Evolutionary conservation across 2,113 vertebrate genomes (phyloP).

Genomic region (Mugil cephalus): DNA sequence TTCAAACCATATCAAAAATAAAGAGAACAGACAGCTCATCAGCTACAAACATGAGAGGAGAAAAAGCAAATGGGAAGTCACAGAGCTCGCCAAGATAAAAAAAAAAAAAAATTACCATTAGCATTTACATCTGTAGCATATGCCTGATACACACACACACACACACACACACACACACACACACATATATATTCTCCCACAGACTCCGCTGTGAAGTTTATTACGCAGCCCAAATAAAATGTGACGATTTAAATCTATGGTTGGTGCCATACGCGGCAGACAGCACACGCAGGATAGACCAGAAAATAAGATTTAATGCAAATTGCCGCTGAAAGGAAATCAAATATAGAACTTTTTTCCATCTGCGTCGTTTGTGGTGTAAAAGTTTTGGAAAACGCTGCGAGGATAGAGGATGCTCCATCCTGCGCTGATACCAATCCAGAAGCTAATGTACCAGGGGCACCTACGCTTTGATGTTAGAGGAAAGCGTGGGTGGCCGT

Average conservation of each 20-base stretch:
- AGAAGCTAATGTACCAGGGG: conserved; percentile 26
- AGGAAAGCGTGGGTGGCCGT: conserved; percentile 34
- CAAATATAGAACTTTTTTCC: conserved; percentile 33
- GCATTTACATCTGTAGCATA: conserved; percentile 19
- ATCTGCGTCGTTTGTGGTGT: conserved; percentile 27
- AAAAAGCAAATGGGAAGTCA: conserved; percentile 24
- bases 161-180: too few relatives aligned
- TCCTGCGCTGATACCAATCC: conserved; percentile 18
- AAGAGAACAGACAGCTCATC: conserved; percentile 33
- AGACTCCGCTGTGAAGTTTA: conserved; percentile 32
- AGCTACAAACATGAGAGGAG: conserved; percentile 9
- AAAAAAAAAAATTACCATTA: conserved; percentile 35
- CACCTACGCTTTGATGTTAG: conserved; percentile 51
- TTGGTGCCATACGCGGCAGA: not conserved
- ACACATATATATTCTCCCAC: conserved; percentile 7
- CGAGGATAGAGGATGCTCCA: conserved; percentile 25
- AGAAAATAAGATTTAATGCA: conserved; percentile 53
- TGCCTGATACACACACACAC: too few relatives aligned
- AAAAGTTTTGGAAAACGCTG: conserved; percentile 35
- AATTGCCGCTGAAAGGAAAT: conserved; percentile 51
- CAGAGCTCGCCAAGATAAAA: conserved; percentile 4
- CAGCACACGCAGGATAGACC: not conserved
- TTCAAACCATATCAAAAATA: conserved; percentile 49
- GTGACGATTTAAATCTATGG: conserved; percentile 16
- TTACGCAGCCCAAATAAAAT: conserved; percentile 37